Evolutionary conservation across 2,888 invertebrate species (phyloP).

Genomic region (Ptychoptera albimana): DNA sequence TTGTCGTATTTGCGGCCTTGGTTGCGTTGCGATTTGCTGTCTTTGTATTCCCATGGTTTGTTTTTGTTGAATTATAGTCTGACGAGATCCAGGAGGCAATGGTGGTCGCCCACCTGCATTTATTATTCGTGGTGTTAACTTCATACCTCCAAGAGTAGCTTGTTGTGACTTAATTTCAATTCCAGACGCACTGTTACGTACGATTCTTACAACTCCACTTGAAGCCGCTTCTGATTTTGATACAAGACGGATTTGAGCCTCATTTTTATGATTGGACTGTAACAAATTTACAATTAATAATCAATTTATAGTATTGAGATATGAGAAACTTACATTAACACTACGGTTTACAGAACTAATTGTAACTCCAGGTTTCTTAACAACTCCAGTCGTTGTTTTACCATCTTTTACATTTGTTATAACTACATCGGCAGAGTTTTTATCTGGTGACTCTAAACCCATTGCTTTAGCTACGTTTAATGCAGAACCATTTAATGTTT

Average conservation of each 20-base stretch:
- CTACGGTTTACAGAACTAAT: background rate
- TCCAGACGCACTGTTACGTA: constrained; percentile 2
- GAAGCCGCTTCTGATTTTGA: constrained; percentile 22
- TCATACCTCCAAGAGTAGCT: background rate
- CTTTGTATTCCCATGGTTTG: constrained; percentile 9
- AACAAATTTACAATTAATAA: background rate
- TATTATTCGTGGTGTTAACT: constrained; percentile 10
- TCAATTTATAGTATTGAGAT: background rate
- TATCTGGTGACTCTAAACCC: constrained; percentile 32
- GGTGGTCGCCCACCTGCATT: constrained; percentile 8
- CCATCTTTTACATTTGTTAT: constrained; percentile 23
- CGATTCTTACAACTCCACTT: constrained; percentile 26
- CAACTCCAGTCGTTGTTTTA: constrained; percentile 22
- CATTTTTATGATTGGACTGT: constrained; percentile 15
- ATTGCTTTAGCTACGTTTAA: constrained; percentile 11
- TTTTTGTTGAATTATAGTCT: background rate
- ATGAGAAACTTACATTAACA: background rate
- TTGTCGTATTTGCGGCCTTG: background rate
- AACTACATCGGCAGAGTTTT: constrained; percentile 25
- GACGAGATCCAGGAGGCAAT: background rate
- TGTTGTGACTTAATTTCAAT: background rate
- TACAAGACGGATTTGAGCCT: constrained; percentile 27
- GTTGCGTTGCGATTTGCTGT: background rate
- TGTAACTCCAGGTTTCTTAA: constrained; percentile 22
- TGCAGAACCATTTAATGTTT: constrained; percentile 13